Evolutionary conservation across 2,113 vertebrate species (phyloP), one percentile per base, ranked within the genome.

Genomic region (Ictalurus punctatus): DNA sequence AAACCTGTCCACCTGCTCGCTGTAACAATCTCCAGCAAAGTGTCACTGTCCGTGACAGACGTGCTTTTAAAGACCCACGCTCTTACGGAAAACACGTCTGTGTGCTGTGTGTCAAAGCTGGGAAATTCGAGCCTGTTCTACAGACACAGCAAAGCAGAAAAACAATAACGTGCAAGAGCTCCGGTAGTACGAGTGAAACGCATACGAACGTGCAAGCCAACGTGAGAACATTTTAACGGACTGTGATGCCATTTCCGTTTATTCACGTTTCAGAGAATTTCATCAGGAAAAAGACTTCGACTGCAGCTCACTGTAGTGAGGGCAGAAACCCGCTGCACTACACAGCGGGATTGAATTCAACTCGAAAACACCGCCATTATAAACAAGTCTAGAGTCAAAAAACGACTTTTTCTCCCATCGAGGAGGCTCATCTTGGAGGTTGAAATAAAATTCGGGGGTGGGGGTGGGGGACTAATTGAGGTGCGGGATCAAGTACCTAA

Each of bases 1-100:
- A 94, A 90, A 93, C 89, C 86, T 80, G 92, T 95, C 93, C 93
- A 94, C 92, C 94, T 93, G 91, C 91, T 92, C 90, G 91, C 91
- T 89, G 90, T 40, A 90, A 90, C 92, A 76, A 88, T 69, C 44
- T 84, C 83, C 89, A 82, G 44, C 52, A 71, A 69, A 48, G 67
- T 12, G 37, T 21, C 73, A 23, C 19, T 59, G 30, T 78, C 34
- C 54, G 14, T 61, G 69, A 58, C 71, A 52, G 48, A 52, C 25
- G 44, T n/a, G 25, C 44, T 79, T 52, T 79, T 54, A 79, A 79
- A 79, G 44, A 52, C 76, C 71, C 21, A 8, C 2, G 69, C 54
- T 61, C 30, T 74, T 56, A 37, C 69, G 0, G 27, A 73, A 52
- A 12, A 59, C 54, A 25, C n/a, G 54, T 17, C 34, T 44, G 23